Percentiles rank a stretch among this genome's conserved stretches.
Evolutionary conservation across 2,888 invertebrate genomes (phyloP).

Genomic region (Imbricaverruca yamaguchii): DNA sequence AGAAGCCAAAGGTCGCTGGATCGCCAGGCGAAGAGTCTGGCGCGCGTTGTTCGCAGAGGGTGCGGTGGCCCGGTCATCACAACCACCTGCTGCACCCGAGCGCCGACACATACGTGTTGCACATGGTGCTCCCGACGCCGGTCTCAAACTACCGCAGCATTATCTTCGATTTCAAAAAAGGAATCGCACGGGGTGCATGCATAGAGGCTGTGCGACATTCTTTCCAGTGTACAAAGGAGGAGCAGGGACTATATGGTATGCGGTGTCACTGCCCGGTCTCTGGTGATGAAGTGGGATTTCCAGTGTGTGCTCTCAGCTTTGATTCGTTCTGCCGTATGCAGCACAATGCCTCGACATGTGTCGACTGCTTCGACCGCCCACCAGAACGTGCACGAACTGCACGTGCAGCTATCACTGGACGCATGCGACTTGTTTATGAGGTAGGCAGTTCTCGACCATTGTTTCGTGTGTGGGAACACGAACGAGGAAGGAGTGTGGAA

Average conservation of each 20-base stretch:
- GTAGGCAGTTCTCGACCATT: background rate
- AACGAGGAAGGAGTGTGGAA: background rate
- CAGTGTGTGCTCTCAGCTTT: background rate
- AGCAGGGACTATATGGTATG: background rate
- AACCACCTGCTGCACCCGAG: background rate
- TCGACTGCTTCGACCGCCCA: too few species aligned
- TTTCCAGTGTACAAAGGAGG: background rate
- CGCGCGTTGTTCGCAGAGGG: too few species aligned
- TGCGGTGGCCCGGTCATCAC: background rate
- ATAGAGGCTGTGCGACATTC: background rate
- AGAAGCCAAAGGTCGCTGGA: background rate
- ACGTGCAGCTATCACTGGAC: background rate
- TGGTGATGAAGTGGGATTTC: background rate
- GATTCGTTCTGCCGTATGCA: background rate
- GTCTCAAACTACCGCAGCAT: background rate
- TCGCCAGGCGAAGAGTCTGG: too few species aligned
- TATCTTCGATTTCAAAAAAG: background rate
- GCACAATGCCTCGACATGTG: background rate
- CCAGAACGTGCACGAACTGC: background rate
- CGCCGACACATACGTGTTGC: background rate
- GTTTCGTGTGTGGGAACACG: background rate
- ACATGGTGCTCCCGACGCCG: background rate
- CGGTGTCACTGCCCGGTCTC: background rate
- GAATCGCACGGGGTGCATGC: background rate
- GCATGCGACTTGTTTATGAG: background rate